phyloP scores from a whole-genome alignment of 2,113 vertebrate species.

The Calidris pygmaea region DNA sequence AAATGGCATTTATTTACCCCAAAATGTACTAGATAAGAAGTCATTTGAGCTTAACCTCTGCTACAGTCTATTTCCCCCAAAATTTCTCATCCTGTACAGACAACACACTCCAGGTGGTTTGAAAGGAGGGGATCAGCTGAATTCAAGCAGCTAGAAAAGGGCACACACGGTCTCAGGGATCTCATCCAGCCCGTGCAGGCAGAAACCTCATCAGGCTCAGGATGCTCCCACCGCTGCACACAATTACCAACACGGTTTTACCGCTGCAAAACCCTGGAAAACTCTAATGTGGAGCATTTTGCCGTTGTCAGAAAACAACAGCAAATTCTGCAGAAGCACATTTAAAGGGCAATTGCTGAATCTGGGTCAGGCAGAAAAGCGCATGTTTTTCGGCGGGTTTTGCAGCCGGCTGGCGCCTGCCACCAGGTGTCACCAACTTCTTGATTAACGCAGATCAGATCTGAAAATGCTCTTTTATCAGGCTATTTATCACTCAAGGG shows the following conservation, averaged over 20 bases:
- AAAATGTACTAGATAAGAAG: background rate
- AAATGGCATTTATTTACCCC: background rate
- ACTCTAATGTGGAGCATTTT: background rate
- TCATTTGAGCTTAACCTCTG: background rate
- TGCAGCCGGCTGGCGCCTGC: background rate
- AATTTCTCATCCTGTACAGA: background rate
- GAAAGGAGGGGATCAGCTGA: background rate
- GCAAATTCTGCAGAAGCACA: background rate
- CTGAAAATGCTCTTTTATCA: background rate
- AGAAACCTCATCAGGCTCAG: fast-evolving
- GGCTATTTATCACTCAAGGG: background rate
- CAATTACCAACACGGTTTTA: background rate
- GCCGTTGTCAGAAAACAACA: background rate
- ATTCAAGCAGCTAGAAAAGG: background rate
- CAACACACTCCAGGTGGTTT: background rate
- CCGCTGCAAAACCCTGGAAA: background rate
- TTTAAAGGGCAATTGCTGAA: background rate
- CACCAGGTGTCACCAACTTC: constrained; percentile 76
- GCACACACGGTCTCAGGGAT: fast-evolving
- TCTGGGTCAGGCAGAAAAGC: constrained; percentile 16
- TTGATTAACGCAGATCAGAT: background rate
- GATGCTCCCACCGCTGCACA: background rate
- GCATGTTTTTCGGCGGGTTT: background rate
- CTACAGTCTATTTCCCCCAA: background rate
- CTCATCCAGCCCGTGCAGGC: background rate